phyloP scores from a whole-genome alignment of 1,140 invertebrate species.

The Ips typographus region DNA sequence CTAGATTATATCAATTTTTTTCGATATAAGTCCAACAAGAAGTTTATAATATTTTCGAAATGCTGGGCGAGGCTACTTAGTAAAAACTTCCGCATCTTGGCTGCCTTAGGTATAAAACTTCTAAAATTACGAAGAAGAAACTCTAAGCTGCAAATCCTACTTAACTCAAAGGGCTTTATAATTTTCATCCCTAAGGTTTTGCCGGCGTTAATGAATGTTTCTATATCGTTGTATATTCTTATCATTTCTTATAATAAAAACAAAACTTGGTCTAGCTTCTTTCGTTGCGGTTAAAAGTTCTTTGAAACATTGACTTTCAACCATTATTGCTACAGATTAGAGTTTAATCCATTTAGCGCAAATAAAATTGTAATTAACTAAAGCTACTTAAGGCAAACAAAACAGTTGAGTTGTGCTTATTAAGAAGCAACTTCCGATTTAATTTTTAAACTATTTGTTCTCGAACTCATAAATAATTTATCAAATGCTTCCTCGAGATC shows the following conservation, averaged over 20 bases:
- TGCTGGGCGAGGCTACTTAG: conserved; percentile 21
- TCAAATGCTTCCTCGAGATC: conserved; percentile 20
- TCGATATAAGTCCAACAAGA: background rate
- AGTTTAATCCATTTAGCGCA: no score
- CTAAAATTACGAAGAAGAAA: conserved; percentile 30
- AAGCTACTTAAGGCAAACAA: no score
- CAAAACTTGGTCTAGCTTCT: background rate
- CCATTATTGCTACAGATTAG: no score
- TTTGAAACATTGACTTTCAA: no score
- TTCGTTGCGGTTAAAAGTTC: no score
- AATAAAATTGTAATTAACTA: no score
- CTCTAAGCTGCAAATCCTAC: conserved; percentile 31
- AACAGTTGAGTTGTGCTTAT: background rate
- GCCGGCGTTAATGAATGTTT: conserved; percentile 24
- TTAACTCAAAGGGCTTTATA: conserved; percentile 33
- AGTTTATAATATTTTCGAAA: conserved; percentile 26
- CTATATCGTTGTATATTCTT: conserved; percentile 27
- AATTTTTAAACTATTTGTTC: conserved; percentile 20
- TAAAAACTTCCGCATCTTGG: conserved; percentile 32
- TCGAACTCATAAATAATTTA: conserved; percentile 28
- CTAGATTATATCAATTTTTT: background rate
- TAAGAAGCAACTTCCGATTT: conserved; percentile 12
- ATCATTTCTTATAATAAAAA: conserved; percentile 25
- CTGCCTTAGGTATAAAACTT: conserved; percentile 31
- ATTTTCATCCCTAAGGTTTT: conserved; percentile 30